phyloP scores from a whole-genome alignment of 2,113 vertebrate species.

The Hypocryptadius cinnamomeus region DNA sequence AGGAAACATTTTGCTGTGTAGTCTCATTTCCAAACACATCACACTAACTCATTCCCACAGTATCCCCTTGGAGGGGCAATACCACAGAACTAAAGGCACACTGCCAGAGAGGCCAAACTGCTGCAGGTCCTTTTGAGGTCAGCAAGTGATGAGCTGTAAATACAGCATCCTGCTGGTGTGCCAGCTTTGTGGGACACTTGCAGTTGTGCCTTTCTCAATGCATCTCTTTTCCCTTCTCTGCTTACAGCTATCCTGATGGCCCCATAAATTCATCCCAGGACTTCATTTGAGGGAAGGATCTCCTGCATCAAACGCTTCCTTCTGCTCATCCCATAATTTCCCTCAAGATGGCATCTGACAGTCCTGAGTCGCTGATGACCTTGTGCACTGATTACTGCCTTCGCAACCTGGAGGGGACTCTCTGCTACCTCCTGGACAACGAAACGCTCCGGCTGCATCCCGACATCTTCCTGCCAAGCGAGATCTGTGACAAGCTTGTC shows the following conservation, averaged over 20 bases:
- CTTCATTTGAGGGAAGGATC: not conserved
- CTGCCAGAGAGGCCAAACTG: not conserved
- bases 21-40: not conserved
- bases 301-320: not conserved
- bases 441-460: conserved; percentile 83
- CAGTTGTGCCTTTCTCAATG: not conserved
- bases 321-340: not conserved
- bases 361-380: conserved; percentile 90
- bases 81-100: not conserved
- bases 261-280: conserved; percentile 27
- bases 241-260: conserved; percentile 37
- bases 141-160: not conserved
- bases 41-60: not conserved
- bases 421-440: conserved; percentile 88
- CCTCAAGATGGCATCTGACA: conserved; percentile 79
- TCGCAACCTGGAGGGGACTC: conserved; percentile 88
- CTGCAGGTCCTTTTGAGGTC: not conserved
- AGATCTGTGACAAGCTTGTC: conserved; percentile 95
- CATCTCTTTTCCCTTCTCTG: not conserved
- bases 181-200: not conserved
- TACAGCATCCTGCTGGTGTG: not conserved
- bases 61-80: not conserved
- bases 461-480: conserved; percentile 93
- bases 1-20: not conserved
- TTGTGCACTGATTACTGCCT: conserved; percentile 89